phyloP scores from a whole-genome alignment of 2,113 vertebrate species.

The Uria lomvia region DNA sequence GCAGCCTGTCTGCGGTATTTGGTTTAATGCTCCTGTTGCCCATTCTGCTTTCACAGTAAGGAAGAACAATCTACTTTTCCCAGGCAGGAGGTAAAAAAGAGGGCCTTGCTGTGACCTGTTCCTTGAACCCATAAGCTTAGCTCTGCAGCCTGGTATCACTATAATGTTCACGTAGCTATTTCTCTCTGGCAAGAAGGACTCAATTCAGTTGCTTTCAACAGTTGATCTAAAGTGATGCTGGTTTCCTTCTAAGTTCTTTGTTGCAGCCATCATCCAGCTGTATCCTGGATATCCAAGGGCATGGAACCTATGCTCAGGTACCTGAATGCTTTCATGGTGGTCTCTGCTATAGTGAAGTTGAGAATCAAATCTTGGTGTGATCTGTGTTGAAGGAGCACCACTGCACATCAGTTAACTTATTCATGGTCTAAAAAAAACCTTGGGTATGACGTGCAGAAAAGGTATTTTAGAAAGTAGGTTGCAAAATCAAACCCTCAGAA shows the following conservation, averaged over 20 bases:
- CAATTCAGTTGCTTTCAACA: background rate
- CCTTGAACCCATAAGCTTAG: background rate
- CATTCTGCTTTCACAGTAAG: background rate
- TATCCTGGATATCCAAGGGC: background rate
- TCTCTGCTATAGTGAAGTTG: background rate
- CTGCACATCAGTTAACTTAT: background rate
- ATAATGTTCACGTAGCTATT: background rate
- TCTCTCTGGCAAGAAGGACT: background rate
- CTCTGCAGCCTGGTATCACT: background rate
- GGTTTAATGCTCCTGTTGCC: background rate
- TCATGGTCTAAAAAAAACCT: background rate
- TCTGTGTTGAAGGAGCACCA: background rate
- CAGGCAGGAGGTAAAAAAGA: background rate
- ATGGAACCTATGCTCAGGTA: background rate
- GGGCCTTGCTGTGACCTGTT: background rate
- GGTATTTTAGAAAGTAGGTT: conserved; percentile 39
- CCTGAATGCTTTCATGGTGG: background rate
- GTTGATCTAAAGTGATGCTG: background rate
- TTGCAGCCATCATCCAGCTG: background rate
- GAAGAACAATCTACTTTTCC: background rate
- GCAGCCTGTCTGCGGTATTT: background rate
- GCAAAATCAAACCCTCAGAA: conserved; percentile 15
- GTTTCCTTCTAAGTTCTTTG: background rate
- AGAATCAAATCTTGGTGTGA: background rate
- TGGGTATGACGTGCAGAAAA: background rate